Conservation (phyloP, 2,113 vertebrate genomes). For the Otocyon megalotis region DNA sequence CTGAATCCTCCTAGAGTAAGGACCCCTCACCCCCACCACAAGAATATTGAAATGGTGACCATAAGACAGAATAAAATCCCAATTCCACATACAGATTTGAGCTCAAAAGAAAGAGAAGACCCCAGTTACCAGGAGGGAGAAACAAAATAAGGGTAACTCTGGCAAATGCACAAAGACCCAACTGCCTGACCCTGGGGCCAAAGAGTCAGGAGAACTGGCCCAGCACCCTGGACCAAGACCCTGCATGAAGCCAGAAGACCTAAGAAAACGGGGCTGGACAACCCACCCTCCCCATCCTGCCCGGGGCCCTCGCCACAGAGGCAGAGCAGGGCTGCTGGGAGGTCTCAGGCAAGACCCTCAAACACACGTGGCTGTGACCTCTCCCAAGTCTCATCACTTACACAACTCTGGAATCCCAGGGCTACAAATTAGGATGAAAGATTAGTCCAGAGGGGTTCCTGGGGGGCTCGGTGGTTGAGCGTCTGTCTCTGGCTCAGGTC, state of each 20-base stretch:
- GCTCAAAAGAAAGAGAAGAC: not conserved
- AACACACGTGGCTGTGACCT: not conserved
- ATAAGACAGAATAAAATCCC: accelerated
- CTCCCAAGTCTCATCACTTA: not conserved
- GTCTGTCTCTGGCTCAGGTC: too few relatives aligned
- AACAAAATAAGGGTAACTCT: accelerated
- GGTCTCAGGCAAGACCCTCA: not conserved
- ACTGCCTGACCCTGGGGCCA: not conserved
- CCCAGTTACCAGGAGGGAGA: not conserved
- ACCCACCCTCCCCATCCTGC: too few relatives aligned
- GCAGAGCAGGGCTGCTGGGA: not conserved
- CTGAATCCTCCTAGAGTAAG: accelerated
- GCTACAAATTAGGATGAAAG: not conserved
- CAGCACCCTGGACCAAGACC: not conserved
- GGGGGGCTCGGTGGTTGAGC: too few relatives aligned
- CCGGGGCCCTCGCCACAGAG: not conserved
- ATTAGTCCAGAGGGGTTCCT: not conserved
- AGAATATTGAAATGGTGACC: not conserved
- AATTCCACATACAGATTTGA: not conserved
- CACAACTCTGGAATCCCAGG: not conserved
- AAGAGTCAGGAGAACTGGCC: not conserved
- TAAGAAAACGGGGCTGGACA: not conserved
- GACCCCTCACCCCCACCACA: not conserved
- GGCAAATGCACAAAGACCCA: accelerated
- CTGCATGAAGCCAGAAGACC: too few relatives aligned